Percentiles rank a stretch among this genome's conserved stretches.
phyloP scores from a whole-genome alignment of 2,113 vertebrate genomes.

The Echinops telfairi region DNA sequence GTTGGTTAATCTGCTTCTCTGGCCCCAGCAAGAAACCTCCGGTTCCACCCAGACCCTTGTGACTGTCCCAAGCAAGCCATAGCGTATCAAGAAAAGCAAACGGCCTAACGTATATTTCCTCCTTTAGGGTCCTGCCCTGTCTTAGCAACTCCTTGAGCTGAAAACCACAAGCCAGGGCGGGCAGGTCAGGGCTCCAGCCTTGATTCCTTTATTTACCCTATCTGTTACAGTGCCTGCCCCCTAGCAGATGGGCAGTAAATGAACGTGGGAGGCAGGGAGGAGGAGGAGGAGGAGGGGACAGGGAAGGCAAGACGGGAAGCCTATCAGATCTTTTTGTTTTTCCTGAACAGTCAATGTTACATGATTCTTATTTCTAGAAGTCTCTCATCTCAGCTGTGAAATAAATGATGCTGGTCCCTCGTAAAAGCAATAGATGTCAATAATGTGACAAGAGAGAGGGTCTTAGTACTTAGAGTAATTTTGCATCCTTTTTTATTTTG shows the following conservation, averaged over 20 bases:
- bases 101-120: neutral
- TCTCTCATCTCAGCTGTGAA: slow-evolving; percentile 62
- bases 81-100: neutral
- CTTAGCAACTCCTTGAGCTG: neutral
- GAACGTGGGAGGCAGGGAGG: neutral
- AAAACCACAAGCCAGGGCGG: neutral
- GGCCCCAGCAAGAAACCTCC: neutral
- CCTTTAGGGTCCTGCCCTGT: neutral
- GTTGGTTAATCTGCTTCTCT: too few species aligned
- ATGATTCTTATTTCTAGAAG: slow-evolving; percentile 62
- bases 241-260: neutral
- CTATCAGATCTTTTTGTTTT: slow-evolving; percentile 28
- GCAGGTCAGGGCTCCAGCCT: neutral
- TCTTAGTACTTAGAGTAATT: slow-evolving; percentile 18
- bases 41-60: neutral
- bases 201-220: neutral
- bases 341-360: slow-evolving; percentile 37
- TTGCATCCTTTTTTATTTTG: neutral
- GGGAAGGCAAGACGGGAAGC: neutral
- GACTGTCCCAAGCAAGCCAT: neutral
- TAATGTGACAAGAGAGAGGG: neutral
- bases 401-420: slow-evolving; percentile 42
- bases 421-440: slow-evolving; percentile 54
- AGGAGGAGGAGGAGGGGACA: neutral
- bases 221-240: neutral